Conservation (phyloP, 2,797 vertebrate genomes). For the Zalophus californianus region DNA sequence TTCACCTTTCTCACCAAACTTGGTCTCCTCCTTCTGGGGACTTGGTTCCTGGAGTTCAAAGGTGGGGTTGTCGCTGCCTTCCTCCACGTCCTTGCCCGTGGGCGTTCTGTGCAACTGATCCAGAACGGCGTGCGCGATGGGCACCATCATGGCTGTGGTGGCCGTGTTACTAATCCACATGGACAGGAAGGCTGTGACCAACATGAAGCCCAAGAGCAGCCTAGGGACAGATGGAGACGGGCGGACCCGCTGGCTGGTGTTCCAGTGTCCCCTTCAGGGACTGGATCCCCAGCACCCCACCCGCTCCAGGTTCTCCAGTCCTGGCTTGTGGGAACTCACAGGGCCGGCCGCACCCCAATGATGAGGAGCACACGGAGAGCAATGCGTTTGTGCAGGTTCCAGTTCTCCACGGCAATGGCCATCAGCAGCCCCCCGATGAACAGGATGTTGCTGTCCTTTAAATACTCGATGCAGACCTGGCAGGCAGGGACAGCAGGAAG, state of each 20-base stretch:
- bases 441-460: constrained; percentile 96
- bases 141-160: constrained; percentile 98
- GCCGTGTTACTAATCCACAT: constrained; percentile 99
- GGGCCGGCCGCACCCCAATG: constrained; percentile 93
- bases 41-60: constrained; percentile 86
- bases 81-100: rapidly evolving
- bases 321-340: constrained; percentile 91
- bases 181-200: constrained; percentile 94
- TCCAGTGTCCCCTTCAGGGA: neutral
- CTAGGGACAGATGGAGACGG: constrained; percentile 83
- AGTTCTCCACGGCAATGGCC: constrained; percentile 94
- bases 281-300: rapidly evolving
- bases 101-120: constrained; percentile 88
- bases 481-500: neutral
- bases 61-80: constrained; percentile 79
- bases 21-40: constrained; percentile 35
- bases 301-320: rapidly evolving
- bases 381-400: constrained; percentile 96
- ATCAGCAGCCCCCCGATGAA: constrained; percentile 95
- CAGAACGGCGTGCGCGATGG: constrained; percentile 93
- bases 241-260: neutral
- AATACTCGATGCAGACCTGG: constrained; percentile 93
- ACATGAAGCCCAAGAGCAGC: constrained; percentile 96
- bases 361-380: constrained; percentile 93
- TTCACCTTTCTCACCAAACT: constrained; percentile 71